These are phyloP conservation scores for Falco cherrug DNA, from an alignment of 2,797 vertebrate genomes.

Conservation along the genomic window DNA sequence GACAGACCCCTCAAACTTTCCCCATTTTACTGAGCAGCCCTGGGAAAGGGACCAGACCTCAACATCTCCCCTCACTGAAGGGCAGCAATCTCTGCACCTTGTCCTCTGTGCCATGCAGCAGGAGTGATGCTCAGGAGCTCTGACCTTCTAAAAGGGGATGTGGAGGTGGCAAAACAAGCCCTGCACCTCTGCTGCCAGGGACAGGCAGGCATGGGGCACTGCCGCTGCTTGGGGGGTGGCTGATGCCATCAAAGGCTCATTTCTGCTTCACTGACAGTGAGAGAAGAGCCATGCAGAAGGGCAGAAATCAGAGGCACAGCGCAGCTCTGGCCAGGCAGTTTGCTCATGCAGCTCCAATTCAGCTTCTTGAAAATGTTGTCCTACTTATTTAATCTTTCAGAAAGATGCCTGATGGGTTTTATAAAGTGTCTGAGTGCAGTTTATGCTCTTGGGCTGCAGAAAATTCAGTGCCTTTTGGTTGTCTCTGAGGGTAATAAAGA, in stretches of 20 bases:
- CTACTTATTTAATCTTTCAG: constrained; percentile 27
- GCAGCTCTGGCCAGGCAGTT: neutral
- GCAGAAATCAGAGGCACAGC: neutral
- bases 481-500: constrained; percentile 27
- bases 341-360: neutral
- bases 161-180: neutral
- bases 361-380: neutral
- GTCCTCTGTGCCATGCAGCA: neutral
- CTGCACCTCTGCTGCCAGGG: neutral
- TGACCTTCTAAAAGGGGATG: neutral
- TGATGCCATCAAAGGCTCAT: neutral
- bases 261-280: rapidly evolving
- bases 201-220: neutral
- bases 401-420: neutral
- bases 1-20: neutral
- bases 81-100: neutral
- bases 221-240: neutral
- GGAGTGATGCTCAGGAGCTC: neutral
- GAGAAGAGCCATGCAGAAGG: rapidly evolving
- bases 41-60: neutral
- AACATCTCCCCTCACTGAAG: neutral
- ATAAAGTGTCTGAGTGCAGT: neutral
- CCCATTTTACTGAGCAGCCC: neutral
- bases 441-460: constrained; percentile 30
- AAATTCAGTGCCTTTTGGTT: constrained; percentile 30